Evolutionary conservation across 64 coral and sea anemone species (phyloP).

Genomic region (Porites lutea): DNA sequence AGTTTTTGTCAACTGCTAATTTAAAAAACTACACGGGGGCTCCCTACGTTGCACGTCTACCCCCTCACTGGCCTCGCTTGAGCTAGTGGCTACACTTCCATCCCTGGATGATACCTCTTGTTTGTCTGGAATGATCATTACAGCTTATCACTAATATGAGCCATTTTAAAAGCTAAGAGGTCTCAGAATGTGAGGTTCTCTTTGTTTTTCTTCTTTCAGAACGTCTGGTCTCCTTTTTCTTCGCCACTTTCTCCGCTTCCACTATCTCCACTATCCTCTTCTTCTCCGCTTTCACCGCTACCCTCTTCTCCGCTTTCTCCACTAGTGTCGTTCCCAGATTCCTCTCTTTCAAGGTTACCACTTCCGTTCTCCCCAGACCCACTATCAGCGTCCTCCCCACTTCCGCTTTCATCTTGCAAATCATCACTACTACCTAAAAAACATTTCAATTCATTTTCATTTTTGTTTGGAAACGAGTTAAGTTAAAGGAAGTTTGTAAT

Average conservation of each 20-base stretch:
- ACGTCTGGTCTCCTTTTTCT: background rate
- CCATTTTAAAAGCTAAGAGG: background rate
- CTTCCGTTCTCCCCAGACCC: conserved; percentile 4
- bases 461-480: too few species aligned
- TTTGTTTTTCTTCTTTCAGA: background rate
- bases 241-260: background rate
- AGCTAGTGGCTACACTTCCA: too few species aligned
- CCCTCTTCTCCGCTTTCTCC: background rate
- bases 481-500: too few species aligned
- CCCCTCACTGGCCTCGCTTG: too few species aligned
- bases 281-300: background rate
- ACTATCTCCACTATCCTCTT: background rate
- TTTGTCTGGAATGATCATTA: too few species aligned
- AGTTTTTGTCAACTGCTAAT: too few species aligned
- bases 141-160: too few species aligned
- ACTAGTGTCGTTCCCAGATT: conserved; percentile 19
- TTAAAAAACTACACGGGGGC: too few species aligned
- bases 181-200: background rate
- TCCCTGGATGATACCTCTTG: too few species aligned
- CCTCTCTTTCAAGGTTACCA: background rate
- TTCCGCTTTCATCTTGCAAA: background rate
- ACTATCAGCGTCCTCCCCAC: background rate
- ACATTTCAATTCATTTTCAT: background rate
- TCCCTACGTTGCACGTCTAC: too few species aligned
- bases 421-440: background rate